These are phyloP conservation scores for Drosophila pegasa DNA, from an alignment of 2,888 invertebrate species.

Conservation along the genomic window DNA sequence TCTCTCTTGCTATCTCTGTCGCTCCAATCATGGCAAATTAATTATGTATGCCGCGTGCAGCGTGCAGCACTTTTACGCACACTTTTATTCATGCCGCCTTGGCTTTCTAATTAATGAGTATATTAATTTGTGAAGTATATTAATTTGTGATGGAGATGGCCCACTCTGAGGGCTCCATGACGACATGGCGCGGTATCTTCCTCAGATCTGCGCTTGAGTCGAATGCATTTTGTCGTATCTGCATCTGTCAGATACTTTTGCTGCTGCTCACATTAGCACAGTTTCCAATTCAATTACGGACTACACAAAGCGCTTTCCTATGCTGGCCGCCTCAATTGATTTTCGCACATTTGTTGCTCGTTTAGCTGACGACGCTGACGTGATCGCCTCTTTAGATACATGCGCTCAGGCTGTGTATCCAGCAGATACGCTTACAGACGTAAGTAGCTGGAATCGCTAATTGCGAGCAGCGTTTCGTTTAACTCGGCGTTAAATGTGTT, in stretches of 20 bases:
- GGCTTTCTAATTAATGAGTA: slow-evolving; percentile 79
- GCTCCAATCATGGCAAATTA: slow-evolving; percentile 48
- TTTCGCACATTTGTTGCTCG: slow-evolving; percentile 61
- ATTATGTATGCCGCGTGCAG: slow-evolving; percentile 43
- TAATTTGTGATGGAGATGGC: too few relatives aligned
- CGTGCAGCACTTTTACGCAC: slow-evolving; percentile 32
- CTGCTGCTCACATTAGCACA: slow-evolving; percentile 75
- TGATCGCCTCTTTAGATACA: slow-evolving; percentile 67
- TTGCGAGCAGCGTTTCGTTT: slow-evolving; percentile 46
- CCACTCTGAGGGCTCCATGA: slow-evolving; percentile 35
- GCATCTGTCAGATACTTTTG: slow-evolving; percentile 50
- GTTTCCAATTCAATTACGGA: slow-evolving; percentile 71
- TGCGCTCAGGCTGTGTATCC: slow-evolving; percentile 16
- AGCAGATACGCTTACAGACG: slow-evolving; percentile 29
- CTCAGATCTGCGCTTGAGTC: slow-evolving; percentile 45
- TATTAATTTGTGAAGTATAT: slow-evolving; percentile 75
- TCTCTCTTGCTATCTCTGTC: not conserved
- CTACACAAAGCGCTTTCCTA: slow-evolving; percentile 69
- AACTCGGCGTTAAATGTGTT: slow-evolving; percentile 66
- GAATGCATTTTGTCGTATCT: slow-evolving; percentile 41
- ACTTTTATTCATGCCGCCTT: slow-evolving; percentile 55
- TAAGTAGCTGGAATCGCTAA: slow-evolving; percentile 44
- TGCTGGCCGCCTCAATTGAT: slow-evolving; percentile 66
- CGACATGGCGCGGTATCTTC: slow-evolving; percentile 49
- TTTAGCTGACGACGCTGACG: slow-evolving; percentile 59